Base-by-base conservation (phyloP, 1,140 invertebrate species). In the Venustaconcha ellipsiformis region DNA sequence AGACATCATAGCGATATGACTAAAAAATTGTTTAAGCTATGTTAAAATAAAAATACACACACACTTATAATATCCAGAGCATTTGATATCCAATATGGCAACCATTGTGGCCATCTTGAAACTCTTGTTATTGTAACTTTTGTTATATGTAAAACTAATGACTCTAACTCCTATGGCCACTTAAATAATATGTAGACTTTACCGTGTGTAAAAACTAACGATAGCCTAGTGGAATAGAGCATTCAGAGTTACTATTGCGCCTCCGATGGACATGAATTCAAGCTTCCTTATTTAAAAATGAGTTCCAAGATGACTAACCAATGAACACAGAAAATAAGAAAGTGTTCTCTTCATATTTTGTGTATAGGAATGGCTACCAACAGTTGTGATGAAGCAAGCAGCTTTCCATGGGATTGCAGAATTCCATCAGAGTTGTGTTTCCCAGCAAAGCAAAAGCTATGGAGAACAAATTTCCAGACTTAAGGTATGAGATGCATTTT, bases 401-500 rank as follows among this genome's bases (percentile, higher is more conserved):
- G 94, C 93, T 2, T 97, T 96, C 90, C 94, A 95, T 84, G 97
- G 94, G 1, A 92, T 99, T 66, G 93, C 96, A 1, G 94, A 99
- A 87, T 96, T 94, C 87, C 96, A 96, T 90, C 96, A 98, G 89
- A 94, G 95, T 76, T 90, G 94, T 70, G 94, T 97, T 13, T 95
- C 94, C 82, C 95, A 94, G 85, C 92, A 92, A 73, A 93, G 93
- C 62, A 97, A 97, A 88, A 88, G 90, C 66, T 94, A 99, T 78
- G 98, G 98, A 67, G 96, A 99, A 92, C 95, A 99, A 91, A 97
- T 99, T 79, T 93, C 96, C 6, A 92, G 97, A 71, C 91, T 99
- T 67, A 92, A 94, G 89, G 94, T 88, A 69, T 72, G 67, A 57
- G 14, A 13, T 11, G 14, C 18, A 18, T 23, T 62, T 14, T 12